These are phyloP conservation scores for Diplodus puntazzo DNA, from an alignment of 2,797 vertebrate species.

Conservation along the genomic window DNA sequence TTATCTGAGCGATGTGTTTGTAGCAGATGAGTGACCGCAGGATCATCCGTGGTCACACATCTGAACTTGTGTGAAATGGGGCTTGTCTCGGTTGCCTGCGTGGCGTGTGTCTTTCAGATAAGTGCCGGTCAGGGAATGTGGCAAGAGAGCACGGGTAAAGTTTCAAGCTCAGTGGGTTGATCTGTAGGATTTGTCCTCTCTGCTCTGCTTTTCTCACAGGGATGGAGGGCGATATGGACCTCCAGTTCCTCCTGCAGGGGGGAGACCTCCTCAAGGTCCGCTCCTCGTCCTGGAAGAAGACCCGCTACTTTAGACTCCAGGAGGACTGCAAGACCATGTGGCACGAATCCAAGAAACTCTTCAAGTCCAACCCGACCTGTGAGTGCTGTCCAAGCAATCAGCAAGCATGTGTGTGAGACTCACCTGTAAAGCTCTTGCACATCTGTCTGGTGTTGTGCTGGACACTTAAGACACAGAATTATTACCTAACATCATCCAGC, in stretches of 20 bases:
- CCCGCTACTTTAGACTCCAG: slow-evolving; percentile 91
- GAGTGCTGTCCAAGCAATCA: slow-evolving; percentile 78
- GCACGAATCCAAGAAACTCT: slow-evolving; percentile 92
- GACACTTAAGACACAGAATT: neutral
- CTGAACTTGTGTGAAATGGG: too few relatives aligned
- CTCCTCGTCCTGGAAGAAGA: slow-evolving; percentile 92
- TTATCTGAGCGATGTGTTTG: neutral
- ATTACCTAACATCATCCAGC: neutral
- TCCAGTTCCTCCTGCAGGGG: slow-evolving; percentile 92
- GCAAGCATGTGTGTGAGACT: slow-evolving; percentile 42
- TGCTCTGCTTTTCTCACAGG: slow-evolving; percentile 77
- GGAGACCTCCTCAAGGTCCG: slow-evolving; percentile 94
- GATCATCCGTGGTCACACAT: neutral
- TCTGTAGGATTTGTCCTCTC: neutral
- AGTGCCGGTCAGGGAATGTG: neutral
- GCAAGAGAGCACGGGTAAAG: too few relatives aligned
- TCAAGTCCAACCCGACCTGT: slow-evolving; percentile 90
- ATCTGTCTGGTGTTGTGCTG: slow-evolving; percentile 16
- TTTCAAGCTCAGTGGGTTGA: neutral
- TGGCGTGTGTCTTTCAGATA: neutral
- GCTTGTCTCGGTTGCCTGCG: neutral
- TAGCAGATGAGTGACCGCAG: neutral
- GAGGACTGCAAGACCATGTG: slow-evolving; percentile 97
- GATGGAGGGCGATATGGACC: slow-evolving; percentile 89
- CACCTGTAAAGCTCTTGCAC: neutral